Evolutionary conservation across 2,113 vertebrate species (phyloP).

Genomic region (Oxyura jamaicensis): DNA sequence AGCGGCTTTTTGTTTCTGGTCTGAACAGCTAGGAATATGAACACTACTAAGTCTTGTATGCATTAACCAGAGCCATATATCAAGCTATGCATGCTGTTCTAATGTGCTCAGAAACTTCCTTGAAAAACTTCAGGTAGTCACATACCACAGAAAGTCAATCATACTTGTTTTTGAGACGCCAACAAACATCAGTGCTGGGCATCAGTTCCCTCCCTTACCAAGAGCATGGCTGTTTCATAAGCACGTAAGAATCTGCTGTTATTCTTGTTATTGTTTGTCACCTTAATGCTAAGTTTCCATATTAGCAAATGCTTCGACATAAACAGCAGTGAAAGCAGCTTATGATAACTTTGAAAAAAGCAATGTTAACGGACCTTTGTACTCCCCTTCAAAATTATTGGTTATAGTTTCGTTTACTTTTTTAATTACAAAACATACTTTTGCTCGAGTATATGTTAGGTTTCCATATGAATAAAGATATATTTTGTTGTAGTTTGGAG

Average conservation of each 20-base stretch:
- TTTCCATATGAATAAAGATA: not conserved
- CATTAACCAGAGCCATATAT: not conserved
- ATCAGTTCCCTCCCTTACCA: not conserved
- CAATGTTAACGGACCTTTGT: not conserved
- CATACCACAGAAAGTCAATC: not conserved
- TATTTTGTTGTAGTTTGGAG: slow-evolving; percentile 88
- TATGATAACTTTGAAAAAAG: fast-evolving
- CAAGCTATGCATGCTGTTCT: not conserved
- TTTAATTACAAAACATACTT: not conserved
- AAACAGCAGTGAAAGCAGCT: fast-evolving
- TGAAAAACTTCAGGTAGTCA: not conserved
- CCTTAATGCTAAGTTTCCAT: not conserved
- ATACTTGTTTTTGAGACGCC: not conserved
- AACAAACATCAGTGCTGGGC: not conserved
- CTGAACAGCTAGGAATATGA: not conserved
- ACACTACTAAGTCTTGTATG: not conserved
- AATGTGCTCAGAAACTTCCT: not conserved
- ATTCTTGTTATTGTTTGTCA: not conserved
- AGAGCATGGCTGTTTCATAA: not conserved
- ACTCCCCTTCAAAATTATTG: not conserved
- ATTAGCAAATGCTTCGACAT: not conserved
- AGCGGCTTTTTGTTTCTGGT: not conserved
- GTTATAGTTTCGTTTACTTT: not conserved
- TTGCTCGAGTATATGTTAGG: not conserved
- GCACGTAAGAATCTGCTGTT: not conserved